phyloP scores from a whole-genome alignment of 2,113 vertebrate species.

The Eonycteris spelaea region DNA sequence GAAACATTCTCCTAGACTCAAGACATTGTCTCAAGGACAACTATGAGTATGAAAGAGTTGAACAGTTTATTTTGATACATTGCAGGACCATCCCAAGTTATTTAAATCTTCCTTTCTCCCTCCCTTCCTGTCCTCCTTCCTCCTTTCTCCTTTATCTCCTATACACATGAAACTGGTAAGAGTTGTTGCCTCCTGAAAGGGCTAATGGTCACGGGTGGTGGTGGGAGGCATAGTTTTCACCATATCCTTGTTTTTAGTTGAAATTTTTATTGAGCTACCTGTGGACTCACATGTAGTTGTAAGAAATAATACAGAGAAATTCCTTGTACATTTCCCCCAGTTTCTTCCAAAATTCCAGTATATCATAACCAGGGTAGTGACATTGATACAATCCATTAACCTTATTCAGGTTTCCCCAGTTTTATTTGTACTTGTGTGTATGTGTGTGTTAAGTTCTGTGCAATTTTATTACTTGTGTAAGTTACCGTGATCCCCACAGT shows the following conservation, averaged over 20 bases:
- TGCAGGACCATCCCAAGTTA: background rate
- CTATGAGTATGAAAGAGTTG: background rate
- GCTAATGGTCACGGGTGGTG: background rate
- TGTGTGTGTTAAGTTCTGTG: background rate
- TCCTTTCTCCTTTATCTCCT: background rate
- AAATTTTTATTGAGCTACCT: background rate
- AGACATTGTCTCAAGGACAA: background rate
- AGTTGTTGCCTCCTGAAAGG: background rate
- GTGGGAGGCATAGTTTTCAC: background rate
- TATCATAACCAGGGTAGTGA: background rate
- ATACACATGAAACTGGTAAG: background rate
- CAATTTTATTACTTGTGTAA: background rate
- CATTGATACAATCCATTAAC: background rate
- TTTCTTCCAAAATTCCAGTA: background rate
- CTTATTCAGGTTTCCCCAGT: background rate
- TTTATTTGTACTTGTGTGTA: background rate
- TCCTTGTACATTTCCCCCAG: background rate
- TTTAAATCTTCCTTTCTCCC: background rate
- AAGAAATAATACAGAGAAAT: background rate
- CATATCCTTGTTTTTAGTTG: background rate
- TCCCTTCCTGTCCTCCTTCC: background rate
- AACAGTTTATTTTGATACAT: background rate
- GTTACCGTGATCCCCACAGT: background rate
- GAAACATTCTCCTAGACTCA: background rate
- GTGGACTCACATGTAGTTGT: background rate